Base-by-base conservation (phyloP, 1,140 invertebrate species). In the Drosophila sechellia region DNA sequence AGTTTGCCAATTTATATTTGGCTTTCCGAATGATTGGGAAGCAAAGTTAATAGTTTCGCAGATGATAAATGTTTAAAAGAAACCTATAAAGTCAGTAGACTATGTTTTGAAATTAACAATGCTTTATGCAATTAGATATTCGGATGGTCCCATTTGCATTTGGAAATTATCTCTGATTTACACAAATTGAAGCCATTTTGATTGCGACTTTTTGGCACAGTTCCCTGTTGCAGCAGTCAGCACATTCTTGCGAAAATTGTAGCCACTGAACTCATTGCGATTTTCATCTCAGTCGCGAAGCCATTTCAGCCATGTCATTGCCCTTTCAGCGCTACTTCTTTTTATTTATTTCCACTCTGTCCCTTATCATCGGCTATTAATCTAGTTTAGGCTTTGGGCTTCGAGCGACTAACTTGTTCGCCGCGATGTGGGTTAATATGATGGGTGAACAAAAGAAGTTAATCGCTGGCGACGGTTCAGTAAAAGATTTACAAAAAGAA, bases 361-460 rank as follows among this genome's bases (percentile, higher is more conserved):
- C 65, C 76, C 79, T 87, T 87, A 87, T 87, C 79, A 61, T 56
- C 52, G 73, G 40, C 66, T 83, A 89, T 83, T 87, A 87, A 87
- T 89, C 83, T 86, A 87, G 83, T 85, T 85, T 77, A 85, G 81
- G 77, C 56, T 70, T 69, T 68, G 63, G 42, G 71, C 48, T 52
- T 68, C 70, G 48, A 57, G 71, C 71, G 39, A 75, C 72, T 66
- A 75, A 75, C 55, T 77, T 50, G 65, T 71, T 63, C 48, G 56
- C 22, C 56, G 59, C 77, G 58, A 87, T 78, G 73, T 85, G 78
- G 83, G 81, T 86, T 85, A 85, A 81, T 73, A 81, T 81, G 81
- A 57, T 56, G 77, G 77, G 71, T 60, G 60, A 81, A 70, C 77
- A 77, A 81, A 69, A 61, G 35, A 71, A 77, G 75, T 73, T 78